Base-by-base conservation (phyloP, 2,888 invertebrate species). In the Tubulanus polymorphus region DNA sequence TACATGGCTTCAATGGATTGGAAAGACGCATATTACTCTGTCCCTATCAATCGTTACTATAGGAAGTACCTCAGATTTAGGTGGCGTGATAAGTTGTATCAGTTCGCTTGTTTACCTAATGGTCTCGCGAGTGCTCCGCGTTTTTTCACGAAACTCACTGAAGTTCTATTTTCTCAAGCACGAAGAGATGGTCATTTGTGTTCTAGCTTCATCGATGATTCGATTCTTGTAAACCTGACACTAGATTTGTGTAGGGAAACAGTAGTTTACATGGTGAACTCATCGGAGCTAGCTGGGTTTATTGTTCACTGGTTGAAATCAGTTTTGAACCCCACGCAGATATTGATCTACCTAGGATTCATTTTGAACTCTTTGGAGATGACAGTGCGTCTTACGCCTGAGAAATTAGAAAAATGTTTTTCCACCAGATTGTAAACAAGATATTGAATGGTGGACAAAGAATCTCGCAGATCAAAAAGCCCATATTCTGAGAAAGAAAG, bases 101-200 rank as follows among this genome's bases (percentile, higher is more conserved):
- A 55, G 23, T 62, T 59, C 46, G 59, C 56, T 8, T 54, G 52
- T 23, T 48, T 64, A 10, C 55, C 61, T 15, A 61, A 61, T 47
- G 64, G 63, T 5, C 37, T 61, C 10, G 29, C 56, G 2, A 35
- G 48, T 15, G 56, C 59, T 1, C 64, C 63, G 8, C 27, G 64
- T 3, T 26, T 60, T 10, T 64, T 59, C 30, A 63, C 61, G 12
- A 64, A 64, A 56, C 2, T 63, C 1, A 10, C 57, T 30, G 63
- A 64, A 49, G 58, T 57, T 12, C 54, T 60, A 1, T 61, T 55
- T 45, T 53, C 61, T n/a, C 20, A 8, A 1, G 41, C 59, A 3
- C 5, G 60, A 10, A 50, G 59, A 55, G 57, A 55, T 41, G 28
- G 57, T 12, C 55, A 57, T 32, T 37, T 37, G 8, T 57, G 51